Evolutionary conservation across 2,797 vertebrate genomes (phyloP), one percentile per base, ranked within the genome.

Genomic region (Hyperoplus lanceolatus): DNA sequence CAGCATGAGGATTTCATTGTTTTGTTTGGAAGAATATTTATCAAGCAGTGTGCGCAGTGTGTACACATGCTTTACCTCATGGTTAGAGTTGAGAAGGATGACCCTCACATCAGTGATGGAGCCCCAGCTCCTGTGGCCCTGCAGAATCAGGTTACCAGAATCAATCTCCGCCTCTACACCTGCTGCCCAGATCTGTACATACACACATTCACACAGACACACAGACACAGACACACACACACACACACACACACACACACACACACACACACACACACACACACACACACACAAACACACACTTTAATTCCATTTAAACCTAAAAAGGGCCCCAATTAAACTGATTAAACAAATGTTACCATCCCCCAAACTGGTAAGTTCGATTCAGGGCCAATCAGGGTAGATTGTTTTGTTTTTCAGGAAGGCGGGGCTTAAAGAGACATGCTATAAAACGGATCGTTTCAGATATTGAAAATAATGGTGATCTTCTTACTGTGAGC

Each of bases 111-210:
- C 90, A 14, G 86, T 80, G 6, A 92, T 88, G 0, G 87, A 64
- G 55, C 95, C 96, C 96, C 96, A 97, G 8, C 90, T 95, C 72
- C 75, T 93, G 62, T 95, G 95, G 45, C 88, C 88, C 86, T 93
- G 95, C 85, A 96, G 95, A 4, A 97, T 62, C 70, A 97, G 87
- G 78, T 96, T 95, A 29, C 75, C 86, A 0, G 92, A 79, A 13
- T 87, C 89, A 12, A 93, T 92, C 9, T 93, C 92, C 5, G 80
- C 70, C 65, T 91, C 93, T 41, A 94, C 88, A 11, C 86, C 93
- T 55, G 93, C 93, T 11, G 95, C 93, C 97, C 96, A 97, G 80
- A 97, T 94, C 97, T 97, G 87, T 21, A 62, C 1, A 43, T 39
- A 66, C 11, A 61, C 15, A 70, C 46, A 70, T 12, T 5, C 21